phyloP scores from a whole-genome alignment of 2,113 vertebrate species.

The Actenoides lindsayi region DNA sequence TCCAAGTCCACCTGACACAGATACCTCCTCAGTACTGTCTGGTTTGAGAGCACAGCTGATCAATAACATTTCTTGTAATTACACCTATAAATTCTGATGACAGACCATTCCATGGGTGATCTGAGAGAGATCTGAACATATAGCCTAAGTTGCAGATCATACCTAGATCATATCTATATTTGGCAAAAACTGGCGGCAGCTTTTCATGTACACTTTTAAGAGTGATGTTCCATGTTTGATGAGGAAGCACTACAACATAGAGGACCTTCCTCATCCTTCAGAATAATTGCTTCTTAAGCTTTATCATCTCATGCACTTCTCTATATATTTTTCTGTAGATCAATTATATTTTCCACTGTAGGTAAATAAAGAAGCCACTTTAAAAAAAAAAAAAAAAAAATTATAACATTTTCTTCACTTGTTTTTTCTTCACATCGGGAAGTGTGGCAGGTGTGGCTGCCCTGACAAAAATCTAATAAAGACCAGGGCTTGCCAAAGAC shows the following conservation, averaged over 20 bases:
- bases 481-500: too few species aligned
- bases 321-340: background rate
- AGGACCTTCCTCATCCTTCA: background rate
- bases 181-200: background rate
- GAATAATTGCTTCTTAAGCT: background rate
- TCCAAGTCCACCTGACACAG: background rate
- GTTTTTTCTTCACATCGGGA: background rate
- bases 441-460: too few species aligned
- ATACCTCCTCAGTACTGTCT: background rate
- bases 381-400: too few species aligned
- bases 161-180: background rate
- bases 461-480: too few species aligned
- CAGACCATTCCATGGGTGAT: background rate
- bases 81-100: background rate
- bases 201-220: background rate
- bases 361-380: background rate
- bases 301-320: background rate
- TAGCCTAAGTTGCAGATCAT: background rate
- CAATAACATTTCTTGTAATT: background rate
- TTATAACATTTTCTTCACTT: background rate
- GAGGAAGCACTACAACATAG: background rate
- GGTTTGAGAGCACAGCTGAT: background rate
- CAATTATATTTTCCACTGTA: background rate
- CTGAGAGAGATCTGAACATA: background rate
- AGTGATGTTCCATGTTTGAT: background rate